Conservation (phyloP, 2,797 vertebrate species). For the Pangasius djambal region DNA sequence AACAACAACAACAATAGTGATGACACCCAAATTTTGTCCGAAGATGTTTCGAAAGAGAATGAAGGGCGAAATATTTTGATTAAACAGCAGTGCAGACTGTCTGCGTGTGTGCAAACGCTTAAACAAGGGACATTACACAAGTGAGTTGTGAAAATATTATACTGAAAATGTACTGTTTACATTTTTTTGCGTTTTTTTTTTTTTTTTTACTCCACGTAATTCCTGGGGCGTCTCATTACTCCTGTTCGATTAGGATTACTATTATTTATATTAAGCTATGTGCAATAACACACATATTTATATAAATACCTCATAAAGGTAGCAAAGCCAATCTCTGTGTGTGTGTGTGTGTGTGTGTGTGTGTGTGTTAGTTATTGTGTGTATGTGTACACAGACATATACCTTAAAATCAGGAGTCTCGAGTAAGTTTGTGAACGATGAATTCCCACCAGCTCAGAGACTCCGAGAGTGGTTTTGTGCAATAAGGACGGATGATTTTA, state of each 20-base stretch:
- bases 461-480: neutral
- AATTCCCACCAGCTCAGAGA: neutral
- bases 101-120: neutral
- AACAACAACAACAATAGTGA: too few relatives aligned
- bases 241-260: neutral
- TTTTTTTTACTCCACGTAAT: neutral
- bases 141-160: neutral
- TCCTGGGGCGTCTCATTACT: neutral
- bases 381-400: neutral
- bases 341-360: slow-evolving; percentile 12
- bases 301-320: slow-evolving; percentile 19
- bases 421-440: neutral
- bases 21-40: neutral
- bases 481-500: neutral
- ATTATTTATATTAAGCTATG: neutral
- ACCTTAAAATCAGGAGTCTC: neutral
- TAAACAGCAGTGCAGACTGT: neutral
- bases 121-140: neutral
- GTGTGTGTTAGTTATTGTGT: neutral
- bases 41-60: neutral
- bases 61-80: neutral
- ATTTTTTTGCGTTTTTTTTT: too few relatives aligned
- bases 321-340: neutral
- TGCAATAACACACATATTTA: slow-evolving; percentile 12
- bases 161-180: too few relatives aligned